Evolutionary conservation across 2,888 invertebrate genomes (phyloP).

Genomic region (Agapostemon virescens): DNA sequence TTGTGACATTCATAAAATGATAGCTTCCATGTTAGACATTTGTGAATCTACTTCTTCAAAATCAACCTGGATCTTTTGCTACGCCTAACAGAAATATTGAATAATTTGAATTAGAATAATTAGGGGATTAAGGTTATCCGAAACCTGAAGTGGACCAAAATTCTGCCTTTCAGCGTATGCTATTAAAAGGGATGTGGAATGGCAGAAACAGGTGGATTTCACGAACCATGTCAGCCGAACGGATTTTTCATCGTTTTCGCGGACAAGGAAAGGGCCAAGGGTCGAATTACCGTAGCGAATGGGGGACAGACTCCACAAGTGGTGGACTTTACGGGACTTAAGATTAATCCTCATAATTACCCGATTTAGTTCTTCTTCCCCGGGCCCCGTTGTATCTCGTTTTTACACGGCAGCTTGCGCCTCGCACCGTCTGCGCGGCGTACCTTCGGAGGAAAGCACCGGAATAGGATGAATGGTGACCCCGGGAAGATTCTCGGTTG

Average conservation of each 20-base stretch:
- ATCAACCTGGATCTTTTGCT: neutral
- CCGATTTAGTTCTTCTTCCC: slow-evolving; percentile 68
- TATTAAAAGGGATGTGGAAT: neutral
- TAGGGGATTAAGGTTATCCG: neutral
- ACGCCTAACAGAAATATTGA: neutral
- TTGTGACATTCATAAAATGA: too few relatives aligned
- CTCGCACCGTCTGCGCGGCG: slow-evolving; percentile 26
- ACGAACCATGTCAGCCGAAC: neutral
- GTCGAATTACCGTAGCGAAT: slow-evolving; percentile 30
- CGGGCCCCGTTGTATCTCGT: slow-evolving; percentile 70
- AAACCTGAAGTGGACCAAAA: neutral
- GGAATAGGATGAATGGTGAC: slow-evolving; percentile 37
- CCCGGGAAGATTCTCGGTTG: slow-evolving; percentile 34
- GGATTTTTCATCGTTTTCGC: slow-evolving; percentile 44
- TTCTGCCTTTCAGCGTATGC: neutral
- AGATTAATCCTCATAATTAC: slow-evolving; percentile 80
- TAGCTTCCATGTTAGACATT: too few relatives aligned
- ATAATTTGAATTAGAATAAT: neutral
- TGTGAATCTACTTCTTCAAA: neutral
- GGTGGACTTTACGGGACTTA: slow-evolving; percentile 80
- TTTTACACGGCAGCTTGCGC: slow-evolving; percentile 71
- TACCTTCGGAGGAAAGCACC: slow-evolving; percentile 36
- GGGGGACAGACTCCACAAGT: slow-evolving; percentile 76
- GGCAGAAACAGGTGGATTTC: neutral
- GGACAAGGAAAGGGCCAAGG: slow-evolving; percentile 17